Percentiles rank a stretch among this genome's conserved stretches.
Conservation (phyloP, 2,113 vertebrate species). For the Nothocercus julius region DNA sequence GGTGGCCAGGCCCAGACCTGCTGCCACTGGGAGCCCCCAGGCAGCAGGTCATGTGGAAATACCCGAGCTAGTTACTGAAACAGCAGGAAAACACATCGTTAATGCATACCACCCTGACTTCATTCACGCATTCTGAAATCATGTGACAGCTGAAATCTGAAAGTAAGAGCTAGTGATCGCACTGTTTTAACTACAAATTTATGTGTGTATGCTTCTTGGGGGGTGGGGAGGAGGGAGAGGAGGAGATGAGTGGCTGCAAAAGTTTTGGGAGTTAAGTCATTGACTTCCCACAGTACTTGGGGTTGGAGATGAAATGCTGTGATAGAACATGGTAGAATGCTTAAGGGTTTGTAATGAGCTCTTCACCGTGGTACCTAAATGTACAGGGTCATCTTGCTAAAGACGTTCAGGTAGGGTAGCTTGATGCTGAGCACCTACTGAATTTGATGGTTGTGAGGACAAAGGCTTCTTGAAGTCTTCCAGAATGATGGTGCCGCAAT, state of each 20-base stretch:
- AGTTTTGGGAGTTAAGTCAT: not conserved
- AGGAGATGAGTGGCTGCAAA: not conserved
- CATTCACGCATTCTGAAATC: not conserved
- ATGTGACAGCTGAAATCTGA: not conserved
- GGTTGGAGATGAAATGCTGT: not conserved
- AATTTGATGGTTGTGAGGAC: not conserved
- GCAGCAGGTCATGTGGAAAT: not conserved
- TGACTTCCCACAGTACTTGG: not conserved
- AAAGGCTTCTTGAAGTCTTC: not conserved
- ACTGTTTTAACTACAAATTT: not conserved
- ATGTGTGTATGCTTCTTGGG: no score
- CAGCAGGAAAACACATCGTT: not conserved
- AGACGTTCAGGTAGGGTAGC: not conserved
- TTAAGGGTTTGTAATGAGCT: not conserved
- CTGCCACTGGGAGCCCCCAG: not conserved
- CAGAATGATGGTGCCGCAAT: not conserved
- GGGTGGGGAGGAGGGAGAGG: no score
- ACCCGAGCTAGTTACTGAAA: not conserved
- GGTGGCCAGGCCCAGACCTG: not conserved
- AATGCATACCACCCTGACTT: accelerated
- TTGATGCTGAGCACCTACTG: not conserved
- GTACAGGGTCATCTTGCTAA: not conserved
- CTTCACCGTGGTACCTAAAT: not conserved
- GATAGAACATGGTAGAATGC: not conserved
- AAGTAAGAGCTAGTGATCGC: not conserved